phyloP scores from a whole-genome alignment of 2,797 vertebrate genomes.

The Esox masquinongy region DNA sequence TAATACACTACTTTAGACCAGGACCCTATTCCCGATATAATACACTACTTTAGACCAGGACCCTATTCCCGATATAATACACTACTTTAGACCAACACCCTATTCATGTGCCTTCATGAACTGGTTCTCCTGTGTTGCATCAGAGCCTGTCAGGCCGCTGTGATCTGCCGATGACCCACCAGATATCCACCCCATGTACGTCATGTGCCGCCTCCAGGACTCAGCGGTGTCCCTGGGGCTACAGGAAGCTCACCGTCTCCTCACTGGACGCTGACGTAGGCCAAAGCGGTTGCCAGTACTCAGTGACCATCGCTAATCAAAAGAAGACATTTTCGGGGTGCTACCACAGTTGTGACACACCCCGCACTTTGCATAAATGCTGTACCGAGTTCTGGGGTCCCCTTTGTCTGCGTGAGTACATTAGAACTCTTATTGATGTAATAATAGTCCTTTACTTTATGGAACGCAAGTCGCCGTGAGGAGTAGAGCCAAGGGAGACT shows the following conservation, averaged over 20 bases:
- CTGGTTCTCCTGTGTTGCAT: background rate
- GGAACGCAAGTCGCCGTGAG: background rate
- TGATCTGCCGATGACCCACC: conserved; percentile 62
- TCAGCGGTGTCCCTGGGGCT: conserved; percentile 74
- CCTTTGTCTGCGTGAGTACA: conserved; percentile 80
- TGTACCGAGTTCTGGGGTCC: conserved; percentile 88
- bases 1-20: too few relatives aligned
- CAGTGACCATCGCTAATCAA: conserved; percentile 62
- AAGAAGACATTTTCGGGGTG: conserved; percentile 77
- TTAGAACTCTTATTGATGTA: background rate
- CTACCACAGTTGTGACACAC: conserved; percentile 73
- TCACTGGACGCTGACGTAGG: background rate
- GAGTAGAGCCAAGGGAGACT: background rate
- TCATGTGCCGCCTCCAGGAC: conserved; percentile 67
- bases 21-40: background rate
- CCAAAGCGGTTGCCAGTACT: background rate
- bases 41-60: background rate
- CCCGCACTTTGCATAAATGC: conserved; percentile 72
- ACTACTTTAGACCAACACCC: background rate
- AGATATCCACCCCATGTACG: conserved; percentile 71
- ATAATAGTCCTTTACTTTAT: background rate
- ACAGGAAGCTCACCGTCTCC: conserved; percentile 47
- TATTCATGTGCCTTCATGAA: background rate
- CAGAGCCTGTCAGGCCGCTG: conserved; percentile 68
- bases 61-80: background rate